Base-by-base conservation (phyloP, 2,113 vertebrate species). In the Pseudopipra pipra region DNA sequence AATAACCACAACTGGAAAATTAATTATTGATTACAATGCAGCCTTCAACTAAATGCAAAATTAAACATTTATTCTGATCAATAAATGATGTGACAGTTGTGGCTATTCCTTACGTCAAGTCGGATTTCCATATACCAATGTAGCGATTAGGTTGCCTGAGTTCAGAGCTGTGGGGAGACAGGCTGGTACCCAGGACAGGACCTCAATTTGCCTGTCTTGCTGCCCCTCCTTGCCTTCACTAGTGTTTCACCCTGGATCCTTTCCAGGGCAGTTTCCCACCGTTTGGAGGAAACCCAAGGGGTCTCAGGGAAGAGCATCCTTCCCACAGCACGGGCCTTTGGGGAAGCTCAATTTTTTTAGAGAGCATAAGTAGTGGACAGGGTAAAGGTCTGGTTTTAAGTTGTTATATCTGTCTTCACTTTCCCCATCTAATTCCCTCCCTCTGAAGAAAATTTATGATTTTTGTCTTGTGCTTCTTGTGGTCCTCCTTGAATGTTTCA, bases 41-140 rank as follows among this genome's bases (percentile, higher is more conserved):
- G 37, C 52, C 87, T 89, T 86, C 70, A 65, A 90, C 85, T 91
- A 91, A 90, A 95, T 82, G 72, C 89, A 95, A 91, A 95, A 96
- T 95, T 85, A 97, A 97, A 94, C 89, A 90, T 93, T 94, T 82
- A 96, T 96, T 95, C 56, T 66, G 89, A 91, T 91, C 87, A 90
- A 65, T 95, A 94, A 97, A 88, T 90, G 81, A 91, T 96, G 80
- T 54, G 87, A 46, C 82, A 47, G 75, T 88, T 67, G 87, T 67
- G 85, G 75, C 62, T 70, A 37, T 88, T 95, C 78, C 81, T 37
- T 35, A 4, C 0, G 0, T 84, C 68, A n/a, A 52, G 72, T 30
- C 87, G 55, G 62, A 84, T 95, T 91, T 94, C 63, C 56, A 6
- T 10, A 3, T 30, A 68, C 35, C 41, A 68, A 11, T 77, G 63